Percentiles rank a stretch among this genome's conserved stretches.
Evolutionary conservation across 1,140 invertebrate species (phyloP).

Genomic region (Reticulitermes speratus): DNA sequence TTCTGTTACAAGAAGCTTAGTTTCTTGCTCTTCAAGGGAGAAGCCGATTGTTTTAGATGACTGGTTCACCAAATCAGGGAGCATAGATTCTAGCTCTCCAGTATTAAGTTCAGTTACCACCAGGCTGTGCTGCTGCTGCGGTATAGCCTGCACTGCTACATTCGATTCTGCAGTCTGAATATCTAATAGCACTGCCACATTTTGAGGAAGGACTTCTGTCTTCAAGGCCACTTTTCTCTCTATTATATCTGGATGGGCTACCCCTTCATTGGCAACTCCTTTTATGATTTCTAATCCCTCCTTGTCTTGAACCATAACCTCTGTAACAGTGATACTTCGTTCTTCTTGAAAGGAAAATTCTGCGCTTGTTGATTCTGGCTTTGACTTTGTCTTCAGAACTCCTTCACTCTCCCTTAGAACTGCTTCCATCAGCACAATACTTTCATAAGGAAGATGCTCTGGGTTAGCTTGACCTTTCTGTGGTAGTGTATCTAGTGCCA

Average conservation of each 20-base stretch:
- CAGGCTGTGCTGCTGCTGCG: conserved; percentile 51
- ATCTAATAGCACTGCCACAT: conserved; percentile 43
- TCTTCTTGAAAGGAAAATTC: conserved; percentile 32
- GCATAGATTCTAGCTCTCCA: conserved; percentile 50
- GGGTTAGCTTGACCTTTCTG: conserved; percentile 34
- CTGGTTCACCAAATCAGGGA: conserved; percentile 47
- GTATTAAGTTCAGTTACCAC: conserved; percentile 53
- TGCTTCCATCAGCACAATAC: conserved; percentile 42
- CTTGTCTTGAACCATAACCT: conserved; percentile 46
- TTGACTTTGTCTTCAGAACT: conserved; percentile 22
- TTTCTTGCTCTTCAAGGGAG: conserved; percentile 38
- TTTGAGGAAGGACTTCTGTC: conserved; percentile 46
- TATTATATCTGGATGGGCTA: conserved; percentile 39
- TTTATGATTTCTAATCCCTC: conserved; percentile 47
- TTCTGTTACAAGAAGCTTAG: conserved; percentile 47
- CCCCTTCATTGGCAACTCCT: conserved; percentile 46
- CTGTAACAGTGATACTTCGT: conserved; percentile 42
- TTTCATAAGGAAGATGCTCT: conserved; percentile 44
- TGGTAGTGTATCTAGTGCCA: conserved; percentile 35
- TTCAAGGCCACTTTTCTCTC: conserved; percentile 47
- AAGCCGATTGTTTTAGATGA: conserved; percentile 37
- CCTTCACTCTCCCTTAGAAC: conserved; percentile 45
- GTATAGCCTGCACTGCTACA: conserved; percentile 44
- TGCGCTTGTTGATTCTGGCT: conserved; percentile 32
- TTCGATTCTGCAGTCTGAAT: conserved; percentile 41